Evolutionary conservation across 2,797 vertebrate genomes (phyloP).

Genomic region (Okamejei kenojei): DNA sequence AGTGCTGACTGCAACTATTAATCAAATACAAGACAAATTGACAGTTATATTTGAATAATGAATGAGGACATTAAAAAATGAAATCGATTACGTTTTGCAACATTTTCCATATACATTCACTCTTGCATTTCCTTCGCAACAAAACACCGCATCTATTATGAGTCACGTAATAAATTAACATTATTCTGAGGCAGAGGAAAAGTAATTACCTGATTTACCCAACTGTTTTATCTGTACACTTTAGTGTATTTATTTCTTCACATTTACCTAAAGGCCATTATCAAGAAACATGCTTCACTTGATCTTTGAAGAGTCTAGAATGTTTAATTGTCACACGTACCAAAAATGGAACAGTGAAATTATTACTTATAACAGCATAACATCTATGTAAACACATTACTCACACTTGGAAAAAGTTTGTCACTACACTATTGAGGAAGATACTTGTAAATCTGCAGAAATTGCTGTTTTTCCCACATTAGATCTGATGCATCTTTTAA

Average conservation of each 20-base stretch:
- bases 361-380: too few relatives aligned
- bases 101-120: background rate
- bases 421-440: background rate
- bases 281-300: background rate
- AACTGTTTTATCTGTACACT: background rate
- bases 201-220: background rate
- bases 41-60: constrained; percentile 26
- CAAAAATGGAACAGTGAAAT: too few relatives aligned
- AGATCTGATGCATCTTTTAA: background rate
- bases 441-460: background rate
- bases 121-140: background rate
- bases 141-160: background rate
- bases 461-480: background rate
- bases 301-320: background rate
- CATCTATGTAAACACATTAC: too few relatives aligned
- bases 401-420: background rate
- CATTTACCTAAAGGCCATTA: background rate
- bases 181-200: background rate
- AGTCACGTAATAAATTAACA: background rate
- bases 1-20: constrained; percentile 16
- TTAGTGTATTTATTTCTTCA: background rate
- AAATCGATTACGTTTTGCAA: background rate
- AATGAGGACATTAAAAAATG: constrained; percentile 24
- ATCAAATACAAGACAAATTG: constrained; percentile 15
- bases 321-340: too few relatives aligned